phyloP scores from a whole-genome alignment of 2,113 vertebrate species.

The Oncorhynchus tshawytscha region DNA sequence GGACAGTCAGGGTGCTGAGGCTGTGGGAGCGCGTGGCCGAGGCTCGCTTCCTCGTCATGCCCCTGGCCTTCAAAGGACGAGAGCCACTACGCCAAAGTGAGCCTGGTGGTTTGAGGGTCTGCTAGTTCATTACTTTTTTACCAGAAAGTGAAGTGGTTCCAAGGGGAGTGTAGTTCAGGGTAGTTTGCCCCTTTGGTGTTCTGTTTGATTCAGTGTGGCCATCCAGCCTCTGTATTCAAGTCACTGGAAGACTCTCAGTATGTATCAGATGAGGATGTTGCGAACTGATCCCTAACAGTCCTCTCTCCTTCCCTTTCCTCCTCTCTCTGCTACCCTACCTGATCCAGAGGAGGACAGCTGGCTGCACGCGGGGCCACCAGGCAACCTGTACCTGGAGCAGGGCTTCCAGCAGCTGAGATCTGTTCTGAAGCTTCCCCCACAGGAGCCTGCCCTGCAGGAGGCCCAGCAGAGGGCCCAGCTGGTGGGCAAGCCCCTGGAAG shows the following conservation, averaged over 20 bases:
- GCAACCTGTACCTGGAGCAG: constrained; percentile 91
- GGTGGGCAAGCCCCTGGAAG: constrained; percentile 78
- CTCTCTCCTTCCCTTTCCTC: not conserved
- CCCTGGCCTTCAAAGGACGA: constrained; percentile 86
- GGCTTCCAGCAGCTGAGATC: constrained; percentile 88
- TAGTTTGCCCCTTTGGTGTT: too few species aligned
- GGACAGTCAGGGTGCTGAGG: constrained; percentile 87
- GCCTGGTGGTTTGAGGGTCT: constrained; percentile 1
- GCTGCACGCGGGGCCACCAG: constrained; percentile 87
- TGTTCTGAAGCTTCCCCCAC: constrained; percentile 83
- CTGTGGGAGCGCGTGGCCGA: constrained; percentile 90
- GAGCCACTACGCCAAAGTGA: constrained; percentile 90
- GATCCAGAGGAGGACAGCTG: constrained; percentile 85
- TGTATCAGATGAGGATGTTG: not conserved
- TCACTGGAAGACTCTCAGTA: not conserved
- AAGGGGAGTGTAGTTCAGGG: too few species aligned
- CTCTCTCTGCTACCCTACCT: constrained; percentile 6
- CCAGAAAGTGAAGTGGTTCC: too few species aligned
- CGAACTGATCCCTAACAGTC: not conserved
- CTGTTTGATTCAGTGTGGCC: too few species aligned
- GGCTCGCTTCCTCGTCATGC: constrained; percentile 87
- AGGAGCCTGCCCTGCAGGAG: constrained; percentile 65
- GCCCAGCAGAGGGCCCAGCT: constrained; percentile 72
- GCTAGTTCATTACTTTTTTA: too few species aligned
- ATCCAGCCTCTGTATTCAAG: too few species aligned